Evolutionary conservation across 2,113 vertebrate species (phyloP).

Genomic region (Osmerus mordax): DNA sequence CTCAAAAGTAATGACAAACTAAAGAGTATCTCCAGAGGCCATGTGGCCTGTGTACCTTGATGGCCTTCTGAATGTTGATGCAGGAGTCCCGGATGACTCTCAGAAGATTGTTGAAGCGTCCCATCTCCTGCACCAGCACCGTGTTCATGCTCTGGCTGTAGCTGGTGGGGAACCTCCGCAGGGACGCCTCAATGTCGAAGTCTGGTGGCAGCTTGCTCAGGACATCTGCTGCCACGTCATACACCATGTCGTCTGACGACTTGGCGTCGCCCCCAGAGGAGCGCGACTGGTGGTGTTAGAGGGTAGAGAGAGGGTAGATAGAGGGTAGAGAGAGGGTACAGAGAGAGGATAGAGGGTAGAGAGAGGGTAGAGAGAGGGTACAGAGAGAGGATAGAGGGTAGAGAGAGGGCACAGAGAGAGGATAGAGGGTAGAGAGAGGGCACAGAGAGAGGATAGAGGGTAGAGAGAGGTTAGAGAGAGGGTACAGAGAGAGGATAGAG

Average conservation of each 20-base stretch:
- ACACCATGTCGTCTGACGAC: slow-evolving; percentile 79
- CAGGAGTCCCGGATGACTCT: slow-evolving; percentile 78
- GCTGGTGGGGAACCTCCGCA: slow-evolving; percentile 80
- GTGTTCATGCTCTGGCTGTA: slow-evolving; percentile 92
- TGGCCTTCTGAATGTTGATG: slow-evolving; percentile 83
- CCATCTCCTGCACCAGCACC: slow-evolving; percentile 89
- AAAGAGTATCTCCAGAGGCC: not conserved
- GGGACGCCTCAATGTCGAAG: slow-evolving; percentile 78
- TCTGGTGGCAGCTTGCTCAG: slow-evolving; percentile 80
- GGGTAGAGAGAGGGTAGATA: not conserved
- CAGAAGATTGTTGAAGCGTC: slow-evolving; percentile 84
- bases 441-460: too few species aligned
- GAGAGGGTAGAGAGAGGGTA: too few species aligned
- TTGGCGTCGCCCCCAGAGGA: slow-evolving; percentile 74
- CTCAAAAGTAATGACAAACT: too few species aligned
- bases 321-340: too few species aligned
- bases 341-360: too few species aligned
- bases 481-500: slow-evolving; percentile 24
- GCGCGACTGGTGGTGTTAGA: slow-evolving; percentile 65
- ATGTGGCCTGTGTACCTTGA: slow-evolving; percentile 71
- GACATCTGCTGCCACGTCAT: slow-evolving; percentile 83
- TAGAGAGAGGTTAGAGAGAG: too few species aligned
- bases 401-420: too few species aligned
- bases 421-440: too few species aligned
- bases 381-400: too few species aligned